Percentiles rank a stretch among this genome's conserved stretches.
Conservation (phyloP, 2,888 invertebrate genomes). For the Tinea trinotella region DNA sequence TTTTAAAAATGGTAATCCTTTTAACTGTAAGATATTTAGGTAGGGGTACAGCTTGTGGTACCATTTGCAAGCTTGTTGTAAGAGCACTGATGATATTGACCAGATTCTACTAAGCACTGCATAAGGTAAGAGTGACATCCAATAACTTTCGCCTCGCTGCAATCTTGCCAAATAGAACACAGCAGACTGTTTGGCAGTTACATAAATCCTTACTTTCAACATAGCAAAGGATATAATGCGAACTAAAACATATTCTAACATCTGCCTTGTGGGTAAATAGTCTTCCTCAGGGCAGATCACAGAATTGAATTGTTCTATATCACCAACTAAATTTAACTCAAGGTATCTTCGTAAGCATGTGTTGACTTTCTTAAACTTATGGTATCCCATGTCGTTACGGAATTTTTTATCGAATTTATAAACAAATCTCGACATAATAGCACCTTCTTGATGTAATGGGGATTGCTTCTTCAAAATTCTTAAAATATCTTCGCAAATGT, state of each 20-base stretch:
- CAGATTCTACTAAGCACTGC: conserved; percentile 69
- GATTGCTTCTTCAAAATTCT: conserved; percentile 52
- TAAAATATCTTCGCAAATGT: conserved; percentile 37
- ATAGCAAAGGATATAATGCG: conserved; percentile 70
- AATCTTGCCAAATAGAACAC: conserved; percentile 66
- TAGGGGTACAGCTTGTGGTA: conserved; percentile 57
- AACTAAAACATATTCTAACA: conserved; percentile 69
- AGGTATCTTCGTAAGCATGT: conserved; percentile 65
- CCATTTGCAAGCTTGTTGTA: conserved; percentile 64
- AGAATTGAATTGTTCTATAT: conserved; percentile 43
- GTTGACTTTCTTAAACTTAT: conserved; percentile 67
- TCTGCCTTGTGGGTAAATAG: conserved; percentile 71
- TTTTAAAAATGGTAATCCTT: conserved; percentile 65
- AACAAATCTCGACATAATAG: conserved; percentile 66
- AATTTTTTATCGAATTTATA: conserved; percentile 74
- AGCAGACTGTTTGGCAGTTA: conserved; percentile 59
- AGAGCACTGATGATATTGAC: conserved; percentile 56
- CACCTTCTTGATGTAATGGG: conserved; percentile 67
- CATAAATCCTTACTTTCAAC: conserved; percentile 62
- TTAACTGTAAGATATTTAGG: conserved; percentile 42
- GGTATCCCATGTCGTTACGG: conserved; percentile 70
- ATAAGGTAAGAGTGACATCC: conserved; percentile 69
- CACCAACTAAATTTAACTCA: conserved; percentile 53
- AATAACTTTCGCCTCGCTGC: conserved; percentile 68
- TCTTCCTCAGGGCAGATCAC: conserved; percentile 38